Base-by-base conservation (phyloP, 2,888 invertebrate species). In the Apotomis capreana region DNA sequence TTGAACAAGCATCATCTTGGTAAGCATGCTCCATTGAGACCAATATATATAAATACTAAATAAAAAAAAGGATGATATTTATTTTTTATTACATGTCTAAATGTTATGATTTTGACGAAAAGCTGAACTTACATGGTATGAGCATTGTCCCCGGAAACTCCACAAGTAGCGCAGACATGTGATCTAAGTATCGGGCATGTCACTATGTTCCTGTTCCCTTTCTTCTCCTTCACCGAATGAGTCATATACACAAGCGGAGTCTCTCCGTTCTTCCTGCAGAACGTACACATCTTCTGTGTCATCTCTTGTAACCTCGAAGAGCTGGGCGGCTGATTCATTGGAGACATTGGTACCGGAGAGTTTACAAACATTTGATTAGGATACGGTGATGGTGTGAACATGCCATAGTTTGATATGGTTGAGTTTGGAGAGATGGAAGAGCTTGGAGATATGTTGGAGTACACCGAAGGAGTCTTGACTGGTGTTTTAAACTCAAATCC, bases 181-280 rank as follows among this genome's bases (percentile, higher is more conserved):
- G 87, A 87, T 58, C 92, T 80, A 74, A 93, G 75, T 37, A 93
- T 91, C 0, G 93, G 93, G 61, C 93, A 93, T 0, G 89, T 87
- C 0, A 93, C 92, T 36, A 90, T 75, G 71, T 81, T 81, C 67
- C 79, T 83, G 49, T 80, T 85, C 0, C 83, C 89, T 37, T 87
- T 69, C 68, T 80, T 87, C 68, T 88, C 86, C 68, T 89, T 90
- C 0, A 93, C 87, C 0, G 77, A 67, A 75, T 93, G 93, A 0
- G 84, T 87, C 83, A 84, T 86, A 64, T 89, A 93, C 5, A 93
- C 90, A 26, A 84, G 51, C 0, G 91, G 87, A 0, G 88, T 87
- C 77, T 93, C 93, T 0, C 92, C 92, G 74, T 93, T 93, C 75
- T 92, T 92, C 0, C 89, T 85, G 60, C 93, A 93, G 74, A 93